Base-by-base conservation (phyloP, 2,888 invertebrate species). In the Epinotia demarniana region DNA sequence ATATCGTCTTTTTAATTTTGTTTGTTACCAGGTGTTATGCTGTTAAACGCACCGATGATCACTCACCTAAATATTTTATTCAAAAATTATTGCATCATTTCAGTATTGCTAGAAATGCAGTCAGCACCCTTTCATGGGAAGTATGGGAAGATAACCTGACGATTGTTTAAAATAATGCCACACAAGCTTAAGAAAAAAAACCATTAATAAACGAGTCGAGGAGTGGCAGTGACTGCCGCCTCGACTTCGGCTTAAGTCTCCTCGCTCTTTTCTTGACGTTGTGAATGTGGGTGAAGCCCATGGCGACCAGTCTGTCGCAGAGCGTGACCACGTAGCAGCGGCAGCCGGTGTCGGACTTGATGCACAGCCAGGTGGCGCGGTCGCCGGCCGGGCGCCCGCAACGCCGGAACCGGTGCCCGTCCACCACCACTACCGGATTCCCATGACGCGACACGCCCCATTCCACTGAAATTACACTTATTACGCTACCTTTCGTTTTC, bases 281-380 rank as follows among this genome's bases (percentile, higher is more conserved):
- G 73, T 92, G 90, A 27, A 84, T 81, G 76, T 92, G 92, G 2
- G 78, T 27, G 73, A 86, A 72, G 5, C 85, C 87, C 69, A 87
- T 83, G n/a, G 84, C 84, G 39, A 90, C 77, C 67, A 92, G 77
- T 23, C 78, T 81, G 63, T 87, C 80, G 79, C 79, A 75, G 23
- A 81, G 62, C 0, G 92, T 92, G 78, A 90, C 80, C 16, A 85
- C 89, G 78, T 87, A 87, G 77, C 90, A 88, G 73, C 79, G 86
- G 83, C 92, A 92, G 67, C 92, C 92, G 18, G 82, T 82, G 81
- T 92, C 92, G 0, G 92, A 92, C 81, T 92, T 92, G 80, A 90
- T 92, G 81, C 92, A 92, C n/a, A 88, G 84, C 92, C 92, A 92
- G 0, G 85, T 85, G 63, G 79, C 77, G 11, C 78, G 79, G 43